Evolutionary conservation across 2,888 invertebrate genomes (phyloP).

Genomic region (Chamaedrilus cognettii): DNA sequence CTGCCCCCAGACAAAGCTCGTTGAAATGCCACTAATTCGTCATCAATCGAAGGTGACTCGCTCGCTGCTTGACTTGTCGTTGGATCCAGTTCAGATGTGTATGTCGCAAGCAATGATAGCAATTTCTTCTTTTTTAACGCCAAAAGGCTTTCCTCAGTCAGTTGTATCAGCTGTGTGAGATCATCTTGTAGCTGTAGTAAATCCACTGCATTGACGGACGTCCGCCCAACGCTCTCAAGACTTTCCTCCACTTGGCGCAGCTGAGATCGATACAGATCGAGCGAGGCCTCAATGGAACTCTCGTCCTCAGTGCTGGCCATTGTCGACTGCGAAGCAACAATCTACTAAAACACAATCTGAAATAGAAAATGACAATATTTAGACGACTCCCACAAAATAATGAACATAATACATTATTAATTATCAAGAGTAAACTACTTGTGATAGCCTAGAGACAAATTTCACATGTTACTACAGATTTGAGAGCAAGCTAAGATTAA

Average conservation of each 20-base stretch:
- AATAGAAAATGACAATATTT: too few species aligned
- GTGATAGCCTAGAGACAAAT: too few species aligned
- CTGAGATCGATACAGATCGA: neutral
- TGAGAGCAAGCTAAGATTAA: too few species aligned
- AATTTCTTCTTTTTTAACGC: slow-evolving; percentile 8
- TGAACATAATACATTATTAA: too few species aligned
- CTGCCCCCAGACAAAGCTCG: too few species aligned
- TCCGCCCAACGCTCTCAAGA: neutral
- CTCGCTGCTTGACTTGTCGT: neutral
- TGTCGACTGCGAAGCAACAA: too few species aligned
- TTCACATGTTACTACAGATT: too few species aligned
- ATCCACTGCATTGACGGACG: neutral
- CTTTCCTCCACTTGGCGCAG: neutral
- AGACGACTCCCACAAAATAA: too few species aligned
- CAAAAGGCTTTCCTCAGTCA: slow-evolving; percentile 16
- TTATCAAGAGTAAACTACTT: too few species aligned
- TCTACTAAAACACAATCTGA: too few species aligned
- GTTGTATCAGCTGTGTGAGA: slow-evolving; percentile 16
- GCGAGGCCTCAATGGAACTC: too few species aligned
- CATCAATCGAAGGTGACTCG: neutral
- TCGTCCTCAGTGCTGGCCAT: too few species aligned
- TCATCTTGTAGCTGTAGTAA: slow-evolving; percentile 18
- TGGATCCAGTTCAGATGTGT: neutral
- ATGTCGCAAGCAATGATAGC: neutral
- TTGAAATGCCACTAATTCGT: neutral